Percentiles rank a stretch among this genome's conserved stretches.
Evolutionary conservation across 1,140 invertebrate species (phyloP).

Genomic region (Pseudomyrmex flavicornis): DNA sequence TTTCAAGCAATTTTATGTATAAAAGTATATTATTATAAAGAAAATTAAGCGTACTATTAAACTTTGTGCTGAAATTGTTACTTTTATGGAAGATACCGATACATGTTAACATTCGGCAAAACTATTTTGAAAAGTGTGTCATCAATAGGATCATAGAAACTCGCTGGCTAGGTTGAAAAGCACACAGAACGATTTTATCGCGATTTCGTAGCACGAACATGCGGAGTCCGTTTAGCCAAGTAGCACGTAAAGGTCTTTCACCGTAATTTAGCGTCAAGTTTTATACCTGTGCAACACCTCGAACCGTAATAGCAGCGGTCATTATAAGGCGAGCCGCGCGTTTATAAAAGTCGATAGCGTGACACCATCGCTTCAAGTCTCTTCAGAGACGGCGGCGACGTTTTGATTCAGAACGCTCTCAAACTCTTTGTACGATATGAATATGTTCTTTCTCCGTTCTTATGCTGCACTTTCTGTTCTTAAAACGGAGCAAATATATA

Average conservation of each 20-base stretch:
- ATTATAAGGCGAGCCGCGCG: conserved; percentile 59
- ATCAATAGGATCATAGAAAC: conserved; percentile 6
- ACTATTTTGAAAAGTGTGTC: conserved; percentile 22
- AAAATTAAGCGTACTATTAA: conserved; percentile 2
- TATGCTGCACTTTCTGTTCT: background rate
- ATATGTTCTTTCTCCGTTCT: background rate
- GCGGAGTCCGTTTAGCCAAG: conserved; percentile 35
- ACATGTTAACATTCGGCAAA: conserved; percentile 10
- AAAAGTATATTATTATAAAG: background rate
- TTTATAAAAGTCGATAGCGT: conserved; percentile 71
- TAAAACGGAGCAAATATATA: conserved; percentile 7
- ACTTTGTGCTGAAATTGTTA: background rate
- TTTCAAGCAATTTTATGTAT: background rate
- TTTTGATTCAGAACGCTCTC: conserved; percentile 46
- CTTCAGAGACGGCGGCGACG: background rate
- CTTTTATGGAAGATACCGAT: background rate
- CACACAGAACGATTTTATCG: conserved; percentile 40
- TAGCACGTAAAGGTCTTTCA: conserved; percentile 51
- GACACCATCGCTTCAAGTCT: conserved; percentile 71
- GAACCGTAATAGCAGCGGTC: conserved; percentile 63
- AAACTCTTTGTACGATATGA: conserved; percentile 14
- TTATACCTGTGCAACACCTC: conserved; percentile 59
- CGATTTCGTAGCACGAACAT: conserved; percentile 46
- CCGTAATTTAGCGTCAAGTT: conserved; percentile 62
- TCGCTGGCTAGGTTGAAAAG: background rate